These are phyloP conservation scores for Apus apus DNA, from an alignment of 2,113 vertebrate species.

Conservation along the genomic window DNA sequence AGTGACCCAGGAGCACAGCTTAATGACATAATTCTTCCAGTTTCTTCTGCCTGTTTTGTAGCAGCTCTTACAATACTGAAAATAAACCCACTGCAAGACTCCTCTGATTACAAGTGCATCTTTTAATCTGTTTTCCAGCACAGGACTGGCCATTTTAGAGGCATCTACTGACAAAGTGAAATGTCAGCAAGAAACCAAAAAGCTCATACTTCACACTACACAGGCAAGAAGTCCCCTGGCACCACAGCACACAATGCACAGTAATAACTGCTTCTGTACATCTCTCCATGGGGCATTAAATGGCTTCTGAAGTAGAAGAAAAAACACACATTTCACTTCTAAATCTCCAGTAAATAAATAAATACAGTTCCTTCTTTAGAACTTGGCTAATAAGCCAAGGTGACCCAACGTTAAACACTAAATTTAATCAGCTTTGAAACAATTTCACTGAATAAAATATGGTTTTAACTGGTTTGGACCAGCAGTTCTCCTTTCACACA, in stretches of 20 bases:
- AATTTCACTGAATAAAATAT: background rate
- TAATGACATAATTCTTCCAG: background rate
- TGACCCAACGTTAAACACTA: background rate
- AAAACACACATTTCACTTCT: background rate
- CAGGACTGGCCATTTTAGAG: background rate
- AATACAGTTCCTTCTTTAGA: background rate
- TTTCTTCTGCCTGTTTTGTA: background rate
- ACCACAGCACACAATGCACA: background rate
- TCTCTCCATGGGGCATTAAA: background rate
- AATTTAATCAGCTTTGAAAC: background rate
- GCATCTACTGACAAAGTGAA: background rate
- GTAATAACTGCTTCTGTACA: background rate
- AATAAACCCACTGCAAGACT: background rate
- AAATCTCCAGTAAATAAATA: background rate
- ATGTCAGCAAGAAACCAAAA: background rate
- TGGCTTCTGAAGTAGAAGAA: background rate
- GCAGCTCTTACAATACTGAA: background rate
- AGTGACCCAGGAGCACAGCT: background rate
- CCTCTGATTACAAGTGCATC: background rate
- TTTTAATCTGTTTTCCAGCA: background rate
- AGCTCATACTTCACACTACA: rapidly evolving
- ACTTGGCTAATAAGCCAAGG: background rate
- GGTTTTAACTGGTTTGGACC: background rate
- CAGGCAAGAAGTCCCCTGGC: background rate
- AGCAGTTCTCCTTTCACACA: background rate